Conservation (phyloP, 2,113 vertebrate genomes). For the Vanacampus margaritifer region DNA sequence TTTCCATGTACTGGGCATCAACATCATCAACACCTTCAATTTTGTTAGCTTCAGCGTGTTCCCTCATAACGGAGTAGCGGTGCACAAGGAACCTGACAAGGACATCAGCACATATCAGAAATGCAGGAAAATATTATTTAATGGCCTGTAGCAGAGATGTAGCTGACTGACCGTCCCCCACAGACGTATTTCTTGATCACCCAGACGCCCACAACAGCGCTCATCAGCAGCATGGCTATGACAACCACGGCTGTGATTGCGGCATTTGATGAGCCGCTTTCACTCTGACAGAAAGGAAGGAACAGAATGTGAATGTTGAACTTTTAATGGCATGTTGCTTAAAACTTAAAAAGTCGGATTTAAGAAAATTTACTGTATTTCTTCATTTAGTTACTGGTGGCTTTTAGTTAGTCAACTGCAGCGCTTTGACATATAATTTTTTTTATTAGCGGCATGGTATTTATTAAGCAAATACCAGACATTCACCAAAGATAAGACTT, state of each 20-base stretch:
- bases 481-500: too few relatives aligned
- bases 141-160: background rate
- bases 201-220: conserved; percentile 71
- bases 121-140: background rate
- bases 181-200: conserved; percentile 92
- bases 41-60: conserved; percentile 81
- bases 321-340: background rate
- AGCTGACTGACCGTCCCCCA: conserved; percentile 83
- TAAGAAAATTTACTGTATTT: background rate
- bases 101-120: conserved; percentile 3
- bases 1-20: conserved; percentile 63
- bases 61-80: conserved; percentile 85
- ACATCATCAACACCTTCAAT: conserved; percentile 79
- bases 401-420: background rate
- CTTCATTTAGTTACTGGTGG: background rate
- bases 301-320: background rate
- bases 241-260: conserved; percentile 78
- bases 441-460: background rate
- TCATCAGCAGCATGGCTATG: conserved; percentile 76
- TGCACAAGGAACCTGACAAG: conserved; percentile 88
- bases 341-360: background rate
- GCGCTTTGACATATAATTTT: background rate
- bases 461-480: too few relatives aligned
- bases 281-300: conserved; percentile 38
- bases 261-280: conserved; percentile 63